phyloP scores from a whole-genome alignment of 2,888 invertebrate species.

The Brachyptera risi region DNA sequence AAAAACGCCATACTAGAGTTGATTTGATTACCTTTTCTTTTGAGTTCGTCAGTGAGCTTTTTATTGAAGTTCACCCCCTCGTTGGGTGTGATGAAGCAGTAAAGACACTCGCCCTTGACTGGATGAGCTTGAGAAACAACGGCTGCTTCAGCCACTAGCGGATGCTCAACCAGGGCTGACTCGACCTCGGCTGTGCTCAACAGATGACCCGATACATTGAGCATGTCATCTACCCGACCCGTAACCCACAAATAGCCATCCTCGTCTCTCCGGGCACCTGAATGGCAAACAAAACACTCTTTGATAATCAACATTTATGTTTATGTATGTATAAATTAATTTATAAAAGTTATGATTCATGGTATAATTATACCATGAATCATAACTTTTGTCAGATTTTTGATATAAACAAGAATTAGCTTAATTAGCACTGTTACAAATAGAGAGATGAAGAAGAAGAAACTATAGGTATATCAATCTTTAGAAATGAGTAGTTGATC shows the following conservation, averaged over 20 bases:
- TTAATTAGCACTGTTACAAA: no score
- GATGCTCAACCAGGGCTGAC: conserved; percentile 73
- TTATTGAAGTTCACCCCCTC: conserved; percentile 67
- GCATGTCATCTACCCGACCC: conserved; percentile 96
- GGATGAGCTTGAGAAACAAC: conserved; percentile 93
- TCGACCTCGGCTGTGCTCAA: conserved; percentile 96
- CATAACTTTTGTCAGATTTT: not conserved
- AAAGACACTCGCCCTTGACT: conserved; percentile 94
- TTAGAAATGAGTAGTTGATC: no score
- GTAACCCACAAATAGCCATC: conserved; percentile 97
- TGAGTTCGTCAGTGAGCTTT: conserved; percentile 65
- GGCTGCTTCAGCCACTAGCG: conserved; percentile 86
- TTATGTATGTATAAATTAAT: not conserved
- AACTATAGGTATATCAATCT: no score
- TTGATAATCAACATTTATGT: not conserved
- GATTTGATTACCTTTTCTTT: conserved; percentile 53
- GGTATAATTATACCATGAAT: not conserved
- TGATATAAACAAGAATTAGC: not conserved
- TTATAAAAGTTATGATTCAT: not conserved
- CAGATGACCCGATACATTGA: conserved; percentile 97
- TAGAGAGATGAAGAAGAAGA: no score
- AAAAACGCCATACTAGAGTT: no score
- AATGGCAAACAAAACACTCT: not conserved
- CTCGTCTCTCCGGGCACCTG: conserved; percentile 80
- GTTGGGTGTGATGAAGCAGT: conserved; percentile 93